Conservation (phyloP, 2,113 vertebrate genomes). For the Zapornia atra region DNA sequence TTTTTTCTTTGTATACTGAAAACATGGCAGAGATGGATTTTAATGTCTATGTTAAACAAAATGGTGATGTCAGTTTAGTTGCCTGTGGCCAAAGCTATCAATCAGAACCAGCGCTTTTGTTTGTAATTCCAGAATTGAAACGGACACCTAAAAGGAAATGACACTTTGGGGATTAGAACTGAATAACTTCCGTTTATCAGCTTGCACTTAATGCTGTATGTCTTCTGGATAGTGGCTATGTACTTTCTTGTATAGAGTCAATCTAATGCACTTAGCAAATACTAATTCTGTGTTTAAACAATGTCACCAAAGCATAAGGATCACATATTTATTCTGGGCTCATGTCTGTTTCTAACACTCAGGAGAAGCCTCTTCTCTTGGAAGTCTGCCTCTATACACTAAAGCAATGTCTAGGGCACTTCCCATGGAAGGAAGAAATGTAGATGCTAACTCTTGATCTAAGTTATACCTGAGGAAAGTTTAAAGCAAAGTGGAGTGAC, state of each 20-base stretch:
- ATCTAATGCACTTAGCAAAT: neutral
- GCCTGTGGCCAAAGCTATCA: neutral
- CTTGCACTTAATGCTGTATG: neutral
- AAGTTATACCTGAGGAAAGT: neutral
- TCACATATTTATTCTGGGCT: neutral
- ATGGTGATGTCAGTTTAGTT: neutral
- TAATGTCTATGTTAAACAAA: neutral
- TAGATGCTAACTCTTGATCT: neutral
- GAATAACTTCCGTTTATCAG: neutral
- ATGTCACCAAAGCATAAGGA: neutral
- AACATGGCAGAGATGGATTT: neutral
- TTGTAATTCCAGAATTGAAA: neutral
- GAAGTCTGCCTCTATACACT: neutral
- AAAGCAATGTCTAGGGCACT: neutral
- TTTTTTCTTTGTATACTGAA: neutral
- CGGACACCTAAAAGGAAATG: neutral
- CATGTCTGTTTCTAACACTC: neutral
- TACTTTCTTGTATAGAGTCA: neutral
- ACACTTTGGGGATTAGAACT: neutral
- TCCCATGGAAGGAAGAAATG: neutral
- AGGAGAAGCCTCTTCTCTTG: neutral
- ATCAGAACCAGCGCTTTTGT: neutral
- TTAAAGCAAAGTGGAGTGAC: neutral
- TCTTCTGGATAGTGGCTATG: neutral
- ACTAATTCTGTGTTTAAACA: neutral